Evolutionary conservation across 2,797 vertebrate species (phyloP).

Genomic region (Brotula barbata): DNA sequence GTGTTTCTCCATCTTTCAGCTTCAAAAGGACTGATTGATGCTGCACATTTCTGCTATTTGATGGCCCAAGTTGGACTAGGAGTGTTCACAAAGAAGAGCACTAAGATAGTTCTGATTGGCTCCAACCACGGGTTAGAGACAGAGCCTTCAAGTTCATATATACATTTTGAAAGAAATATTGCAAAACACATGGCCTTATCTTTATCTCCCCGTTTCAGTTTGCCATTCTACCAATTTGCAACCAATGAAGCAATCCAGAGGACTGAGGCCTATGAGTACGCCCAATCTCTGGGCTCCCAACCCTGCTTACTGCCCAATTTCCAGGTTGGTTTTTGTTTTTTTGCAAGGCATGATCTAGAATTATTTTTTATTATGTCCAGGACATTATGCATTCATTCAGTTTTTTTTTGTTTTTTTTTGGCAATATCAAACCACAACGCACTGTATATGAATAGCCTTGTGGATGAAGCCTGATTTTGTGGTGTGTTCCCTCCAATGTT

Average conservation of each 20-base stretch:
- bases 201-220: slow-evolving; percentile 69
- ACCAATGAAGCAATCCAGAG: slow-evolving; percentile 94
- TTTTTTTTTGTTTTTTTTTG: background rate
- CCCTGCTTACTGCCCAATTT: slow-evolving; percentile 87
- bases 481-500: slow-evolving; percentile 7
- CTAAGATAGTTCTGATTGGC: slow-evolving; percentile 93
- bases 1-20: slow-evolving; percentile 71
- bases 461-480: background rate
- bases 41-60: slow-evolving; percentile 97
- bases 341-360: background rate
- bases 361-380: background rate
- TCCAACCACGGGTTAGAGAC: slow-evolving; percentile 90
- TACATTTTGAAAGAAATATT: background rate
- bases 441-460: too few relatives aligned
- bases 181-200: slow-evolving; percentile 1
- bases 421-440: too few relatives aligned
- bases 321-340: slow-evolving; percentile 79
- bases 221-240: slow-evolving; percentile 88
- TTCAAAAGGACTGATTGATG: slow-evolving; percentile 91
- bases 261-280: slow-evolving; percentile 96
- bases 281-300: slow-evolving; percentile 90
- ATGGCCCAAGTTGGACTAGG: slow-evolving; percentile 95
- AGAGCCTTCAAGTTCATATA: background rate
- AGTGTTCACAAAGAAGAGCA: slow-evolving; percentile 91
- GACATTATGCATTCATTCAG: background rate